Evolutionary conservation across 1,140 invertebrate genomes (phyloP).

Genomic region (Drosophila yakuba): DNA sequence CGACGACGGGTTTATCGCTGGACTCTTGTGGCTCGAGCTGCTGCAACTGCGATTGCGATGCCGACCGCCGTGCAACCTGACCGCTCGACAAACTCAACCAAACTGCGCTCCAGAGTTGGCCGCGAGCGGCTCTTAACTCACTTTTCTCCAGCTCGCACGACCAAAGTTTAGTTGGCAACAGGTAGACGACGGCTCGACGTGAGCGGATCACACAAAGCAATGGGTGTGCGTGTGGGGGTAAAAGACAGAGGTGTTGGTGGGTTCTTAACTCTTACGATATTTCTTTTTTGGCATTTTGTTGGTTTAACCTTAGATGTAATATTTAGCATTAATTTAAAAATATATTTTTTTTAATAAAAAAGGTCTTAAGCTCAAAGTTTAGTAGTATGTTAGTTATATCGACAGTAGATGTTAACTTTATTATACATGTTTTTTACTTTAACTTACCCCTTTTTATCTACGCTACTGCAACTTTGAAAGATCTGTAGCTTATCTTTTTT

Average conservation of each 20-base stretch:
- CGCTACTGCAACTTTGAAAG: not conserved
- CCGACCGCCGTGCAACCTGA: conserved; percentile 53
- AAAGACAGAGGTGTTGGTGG: not conserved
- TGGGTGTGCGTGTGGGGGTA: not conserved
- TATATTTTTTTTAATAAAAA: too few species aligned
- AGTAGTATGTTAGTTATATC: too few species aligned
- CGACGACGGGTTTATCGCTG: conserved; percentile 55
- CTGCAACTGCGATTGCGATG: conserved; percentile 28
- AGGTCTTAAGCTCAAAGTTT: too few species aligned
- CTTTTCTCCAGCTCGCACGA: conserved; percentile 36
- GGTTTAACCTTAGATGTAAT: too few species aligned
- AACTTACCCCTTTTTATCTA: not conserved
- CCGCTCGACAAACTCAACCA: conserved; percentile 66
- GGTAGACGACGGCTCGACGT: conserved; percentile 40
- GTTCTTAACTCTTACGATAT: not conserved
- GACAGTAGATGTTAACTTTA: not conserved
- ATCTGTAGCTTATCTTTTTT: conserved; percentile 11
- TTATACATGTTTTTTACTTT: too few species aligned
- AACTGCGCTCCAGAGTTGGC: conserved; percentile 68
- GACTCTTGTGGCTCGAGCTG: conserved; percentile 50
- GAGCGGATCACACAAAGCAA: conserved; percentile 7
- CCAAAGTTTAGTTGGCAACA: conserved; percentile 71
- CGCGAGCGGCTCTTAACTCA: conserved; percentile 68
- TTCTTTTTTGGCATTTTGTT: too few species aligned
- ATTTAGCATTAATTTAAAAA: too few species aligned